Base-by-base conservation (phyloP, 30 jellyfish, hydroid and myxozoan genomes). In the Hydra vulgaris region DNA sequence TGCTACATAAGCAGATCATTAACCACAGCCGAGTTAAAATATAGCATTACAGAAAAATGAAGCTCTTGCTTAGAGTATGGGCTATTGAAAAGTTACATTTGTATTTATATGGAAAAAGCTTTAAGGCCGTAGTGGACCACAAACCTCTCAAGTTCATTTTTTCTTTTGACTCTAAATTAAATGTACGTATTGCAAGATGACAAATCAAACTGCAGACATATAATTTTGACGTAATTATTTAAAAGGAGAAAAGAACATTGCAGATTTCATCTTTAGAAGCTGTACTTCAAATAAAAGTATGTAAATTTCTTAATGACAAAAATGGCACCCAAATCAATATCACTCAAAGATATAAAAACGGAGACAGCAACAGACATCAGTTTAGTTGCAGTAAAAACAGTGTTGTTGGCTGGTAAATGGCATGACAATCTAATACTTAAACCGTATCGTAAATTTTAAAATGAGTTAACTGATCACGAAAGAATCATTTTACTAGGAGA, bases 301-400 rank as follows among this genome's bases (percentile, higher is more conserved):
- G 83, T 56, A 67, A 20, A 78, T 56, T 55, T 67, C 27, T 19
- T 78, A 52, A 20, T 40, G 17, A 15, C 85, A 21, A 15, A 53
- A n/a, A 17, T 73, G 71, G 24, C 54, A 53, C 95, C 95, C 18
- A 71, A 85, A 40, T 79, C 95, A 8, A 79, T 85, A 86, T 69
- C 95, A 70, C 16, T 85, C 54, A 25, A 54, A 53, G 92, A 85
- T 69, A 85, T 79, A 8, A 56, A 70, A 67, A 78, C 54, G 23
- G 95, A 21, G 17, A 71, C 89, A 20, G 26, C 74, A 79, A 69
- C 71, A 27, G 90, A 85, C 83, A 20, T 7, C 7, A 71, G 80
- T 54, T 76, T 85, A n/a, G n/a, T n/a, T n/a, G n/a, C n/a, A n/a
- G n/a, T n/a, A n/a, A n/a, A n/a, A n/a, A n/a, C n/a, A n/a, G n/a